Base-by-base conservation (phyloP, 2,888 invertebrate genomes). In the Drosophila lacicola region DNA sequence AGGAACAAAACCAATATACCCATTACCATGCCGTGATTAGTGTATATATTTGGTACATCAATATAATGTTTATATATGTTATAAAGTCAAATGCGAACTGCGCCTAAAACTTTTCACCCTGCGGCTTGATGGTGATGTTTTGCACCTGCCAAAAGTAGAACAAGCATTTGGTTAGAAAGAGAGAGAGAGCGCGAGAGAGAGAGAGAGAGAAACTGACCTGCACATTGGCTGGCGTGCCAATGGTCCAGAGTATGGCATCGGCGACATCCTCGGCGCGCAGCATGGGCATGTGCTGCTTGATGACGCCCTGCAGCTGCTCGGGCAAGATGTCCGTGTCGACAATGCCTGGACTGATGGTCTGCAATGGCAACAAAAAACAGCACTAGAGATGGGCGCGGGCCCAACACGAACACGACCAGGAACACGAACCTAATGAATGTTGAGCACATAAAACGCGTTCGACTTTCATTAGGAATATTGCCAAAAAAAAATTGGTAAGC, bases 271-370 rank as follows among this genome's bases (percentile, higher is more conserved):
- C 76, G 0, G 86, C 65, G n/a, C 72, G 76, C 9, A 91, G 70
- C 88, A 90, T 90, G 8, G 92, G 90, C 85, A 90, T 85, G 33
- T 84, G 80, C 51, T 88, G 70, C 39, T 90, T 91, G 17, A 91
- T 82, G 21, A 90, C 72, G 4, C 58, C 78, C 51, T 88, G 80
- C 34, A 91, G 87, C 45, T 91, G 89, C 5, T 67, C 21, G 4
- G 92, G 91, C 56, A 92, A 70, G 37, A 92, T 92, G 54, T 91
- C 91, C 8, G 91, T 92, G 46, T 91, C 78, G 1, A 92, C 91
- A 21, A 91, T 70, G 34, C 91, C 91, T 2, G 91, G 91, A 72
- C 91, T 91, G 14, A 92, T 85, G 46, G 90, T 90, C 91, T 91
- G 62, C 41, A 70, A 69, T 53, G 44, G 64, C 17, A 57, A 29